Evolutionary conservation across 2,113 vertebrate species (phyloP).

Genomic region (Smithornis capensis): DNA sequence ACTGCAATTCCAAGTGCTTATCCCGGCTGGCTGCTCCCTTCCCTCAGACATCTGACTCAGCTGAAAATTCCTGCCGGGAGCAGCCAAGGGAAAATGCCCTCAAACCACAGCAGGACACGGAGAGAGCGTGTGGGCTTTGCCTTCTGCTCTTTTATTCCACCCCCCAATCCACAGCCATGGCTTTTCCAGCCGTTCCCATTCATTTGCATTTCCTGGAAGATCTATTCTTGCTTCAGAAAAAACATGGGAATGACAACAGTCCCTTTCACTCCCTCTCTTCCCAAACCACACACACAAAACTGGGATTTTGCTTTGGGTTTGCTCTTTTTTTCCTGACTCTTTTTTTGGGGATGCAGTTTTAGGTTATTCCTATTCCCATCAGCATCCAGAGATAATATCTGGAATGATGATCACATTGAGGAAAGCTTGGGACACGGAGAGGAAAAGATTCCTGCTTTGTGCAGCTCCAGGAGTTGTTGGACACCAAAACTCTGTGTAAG

Average conservation of each 20-base stretch:
- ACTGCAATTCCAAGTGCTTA: fast-evolving
- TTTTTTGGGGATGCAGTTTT: neutral
- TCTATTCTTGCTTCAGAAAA: neutral
- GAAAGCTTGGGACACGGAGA: neutral
- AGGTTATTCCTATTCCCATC: neutral
- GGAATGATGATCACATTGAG: fast-evolving
- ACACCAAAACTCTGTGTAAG: neutral
- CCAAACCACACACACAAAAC: neutral
- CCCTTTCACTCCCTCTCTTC: neutral
- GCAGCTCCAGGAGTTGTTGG: fast-evolving
- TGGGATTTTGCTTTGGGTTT: neutral
- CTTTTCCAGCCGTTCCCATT: neutral
- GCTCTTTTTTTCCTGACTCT: neutral
- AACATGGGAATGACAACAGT: neutral
- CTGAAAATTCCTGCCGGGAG: neutral
- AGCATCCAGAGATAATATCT: neutral
- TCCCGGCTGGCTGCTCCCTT: neutral
- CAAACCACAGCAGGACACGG: neutral
- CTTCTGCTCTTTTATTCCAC: too few relatives aligned
- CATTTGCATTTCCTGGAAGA: neutral
- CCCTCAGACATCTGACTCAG: neutral
- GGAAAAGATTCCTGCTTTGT: neutral
- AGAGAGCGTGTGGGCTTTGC: neutral
- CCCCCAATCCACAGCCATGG: neutral
- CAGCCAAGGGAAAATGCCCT: neutral